Evolutionary conservation across 2,888 invertebrate genomes (phyloP), one percentile per base, ranked within the genome.

Genomic region (Cordilura impudica): DNA sequence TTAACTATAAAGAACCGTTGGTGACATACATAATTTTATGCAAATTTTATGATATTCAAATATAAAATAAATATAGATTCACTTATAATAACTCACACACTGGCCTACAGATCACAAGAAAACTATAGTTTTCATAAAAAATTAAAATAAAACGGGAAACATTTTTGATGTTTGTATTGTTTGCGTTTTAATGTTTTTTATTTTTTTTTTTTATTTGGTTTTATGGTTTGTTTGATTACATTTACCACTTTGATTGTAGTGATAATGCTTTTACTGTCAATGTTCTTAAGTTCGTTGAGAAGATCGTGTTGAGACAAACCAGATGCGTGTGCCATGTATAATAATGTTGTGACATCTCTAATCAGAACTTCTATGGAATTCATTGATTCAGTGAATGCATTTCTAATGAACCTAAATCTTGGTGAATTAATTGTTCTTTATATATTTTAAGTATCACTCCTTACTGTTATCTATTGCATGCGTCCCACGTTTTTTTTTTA

Each of bases 211-310:
- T 53, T 18, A 66, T 66, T 66, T 51, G 72, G 53, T 76, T 76
- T 72, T 76, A 69, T 65, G 76, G 76, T 80, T 76, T 80, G 63
- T 76, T 69, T 69, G 76, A 63, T 67, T 67, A 80, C 35, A 72
- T 61, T 66, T 23, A 47, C 47, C 51, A 26, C 43, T 26, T 61
- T 80, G 67, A 80, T 73, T 67, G 53, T 58, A 69, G 69, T 14
- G 35, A 80, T 61, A 76, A 76, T 76, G 69, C 47, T 66, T 66
- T 26, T 35, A 10, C 54, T 14, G 29, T 49, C 23, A 61, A 61
- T 47, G 12, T 43, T 19, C 6, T 31, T 58, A 4, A n/a, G 43
- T 43, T 31, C 18, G 21, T 21, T 51, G 18, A 47, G 10, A 31
- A 72, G 69, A 80, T 76, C 63, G 67, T 75, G 70, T 53, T 26